Evolutionary conservation across 2,888 invertebrate genomes (phyloP).

Genomic region (Habroteleia sp.): DNA sequence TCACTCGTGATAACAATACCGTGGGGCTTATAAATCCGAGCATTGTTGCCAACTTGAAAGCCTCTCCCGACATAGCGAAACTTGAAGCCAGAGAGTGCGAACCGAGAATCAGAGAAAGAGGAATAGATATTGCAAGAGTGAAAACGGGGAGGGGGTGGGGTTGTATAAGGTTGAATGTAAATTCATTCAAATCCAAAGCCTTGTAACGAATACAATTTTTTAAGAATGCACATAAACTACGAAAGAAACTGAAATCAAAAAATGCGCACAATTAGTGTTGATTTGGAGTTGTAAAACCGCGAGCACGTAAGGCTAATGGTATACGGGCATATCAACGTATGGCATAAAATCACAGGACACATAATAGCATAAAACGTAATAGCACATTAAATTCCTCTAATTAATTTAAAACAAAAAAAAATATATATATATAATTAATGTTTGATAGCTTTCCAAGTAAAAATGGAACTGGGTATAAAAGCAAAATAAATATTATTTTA

Average conservation of each 20-base stretch:
- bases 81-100: constrained; percentile 67
- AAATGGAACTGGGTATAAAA: no score
- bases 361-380: no score
- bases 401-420: no score
- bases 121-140: constrained; percentile 66
- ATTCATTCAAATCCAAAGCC: constrained; percentile 76
- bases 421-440: no score
- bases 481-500: no score
- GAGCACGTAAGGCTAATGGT: no score
- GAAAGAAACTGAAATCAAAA: constrained; percentile 75
- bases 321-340: no score
- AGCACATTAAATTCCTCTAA: no score
- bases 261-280: constrained; percentile 32
- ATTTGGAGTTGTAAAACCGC: no score
- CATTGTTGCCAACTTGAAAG: constrained; percentile 81
- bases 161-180: constrained; percentile 72
- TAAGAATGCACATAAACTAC: constrained; percentile 78
- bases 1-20: constrained; percentile 80
- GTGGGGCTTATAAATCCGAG: constrained; percentile 80
- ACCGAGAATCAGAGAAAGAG: constrained; percentile 62
- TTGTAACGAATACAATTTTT: constrained; percentile 80
- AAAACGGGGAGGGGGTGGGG: constrained; percentile 11
- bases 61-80: constrained; percentile 63
- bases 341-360: no score
- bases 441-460: no score